Evolutionary conservation across 2,888 invertebrate species (phyloP).

Genomic region (Taphrorychus bicolor): DNA sequence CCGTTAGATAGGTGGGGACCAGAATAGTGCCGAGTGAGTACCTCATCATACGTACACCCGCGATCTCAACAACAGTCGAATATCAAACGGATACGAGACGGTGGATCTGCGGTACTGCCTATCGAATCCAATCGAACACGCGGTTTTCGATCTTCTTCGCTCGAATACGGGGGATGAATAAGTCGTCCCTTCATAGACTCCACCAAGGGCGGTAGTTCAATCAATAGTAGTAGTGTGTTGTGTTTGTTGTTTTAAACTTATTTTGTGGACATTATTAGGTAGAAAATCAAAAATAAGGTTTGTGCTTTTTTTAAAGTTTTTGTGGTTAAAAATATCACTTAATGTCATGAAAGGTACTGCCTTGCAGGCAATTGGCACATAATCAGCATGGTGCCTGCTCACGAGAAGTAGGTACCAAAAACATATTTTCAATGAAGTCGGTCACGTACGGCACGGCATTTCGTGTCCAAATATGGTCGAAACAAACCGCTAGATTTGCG

Average conservation of each 20-base stretch:
- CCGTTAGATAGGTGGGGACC: conserved; percentile 29
- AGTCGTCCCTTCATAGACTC: not conserved
- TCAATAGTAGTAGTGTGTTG: not conserved
- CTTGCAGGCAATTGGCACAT: not conserved
- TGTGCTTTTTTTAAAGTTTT: no score
- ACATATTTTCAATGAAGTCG: not conserved
- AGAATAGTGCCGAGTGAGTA: conserved; percentile 16
- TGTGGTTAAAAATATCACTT: not conserved
- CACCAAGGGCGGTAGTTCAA: not conserved
- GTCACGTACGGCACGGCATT: conserved; percentile 2
- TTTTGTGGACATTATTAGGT: no score
- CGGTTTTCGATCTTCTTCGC: not conserved
- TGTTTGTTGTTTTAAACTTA: no score
- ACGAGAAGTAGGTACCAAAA: not conserved
- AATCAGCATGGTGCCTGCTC: not conserved
- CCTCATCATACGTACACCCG: conserved; percentile 21
- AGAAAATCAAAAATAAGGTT: no score
- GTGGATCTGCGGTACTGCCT: conserved; percentile 13
- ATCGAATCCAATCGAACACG: conserved; percentile 18
- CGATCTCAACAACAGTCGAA: conserved; percentile 26
- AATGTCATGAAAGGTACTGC: not conserved
- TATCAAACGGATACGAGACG: conserved; percentile 23
- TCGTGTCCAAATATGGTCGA: conserved; percentile 11
- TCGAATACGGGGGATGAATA: no score
- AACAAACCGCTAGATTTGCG: conserved; percentile 20